These are phyloP conservation scores for Neomicropteryx cornuta DNA, from an alignment of 1,140 invertebrate genomes.

Conservation along the genomic window DNA sequence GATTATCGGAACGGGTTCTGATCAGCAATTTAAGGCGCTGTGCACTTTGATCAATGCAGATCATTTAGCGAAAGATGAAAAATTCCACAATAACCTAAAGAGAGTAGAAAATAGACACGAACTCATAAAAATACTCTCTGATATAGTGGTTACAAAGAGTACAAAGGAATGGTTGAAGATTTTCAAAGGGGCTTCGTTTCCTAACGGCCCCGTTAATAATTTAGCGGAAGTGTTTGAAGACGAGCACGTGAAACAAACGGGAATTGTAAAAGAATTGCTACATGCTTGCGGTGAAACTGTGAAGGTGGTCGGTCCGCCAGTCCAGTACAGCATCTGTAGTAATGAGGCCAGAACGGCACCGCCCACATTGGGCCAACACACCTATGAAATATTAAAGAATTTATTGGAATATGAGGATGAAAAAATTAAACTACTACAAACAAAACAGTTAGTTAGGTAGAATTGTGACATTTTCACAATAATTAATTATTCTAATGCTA, in stretches of 20 bases:
- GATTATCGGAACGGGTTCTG: conserved; percentile 73
- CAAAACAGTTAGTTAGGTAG: conserved; percentile 44
- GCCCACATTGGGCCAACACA: conserved; percentile 81
- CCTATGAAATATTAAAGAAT: conserved; percentile 57
- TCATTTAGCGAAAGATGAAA: conserved; percentile 48
- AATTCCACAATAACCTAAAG: conserved; percentile 59
- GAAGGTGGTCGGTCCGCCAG: conserved; percentile 78
- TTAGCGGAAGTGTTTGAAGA: conserved; percentile 80
- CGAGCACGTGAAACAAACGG: conserved; percentile 67
- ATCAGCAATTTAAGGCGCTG: conserved; percentile 63
- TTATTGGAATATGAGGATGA: conserved; percentile 56
- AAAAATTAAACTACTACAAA: conserved; percentile 45
- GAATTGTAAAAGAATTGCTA: conserved; percentile 63
- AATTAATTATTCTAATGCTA: no score
- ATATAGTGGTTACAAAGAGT: conserved; percentile 52
- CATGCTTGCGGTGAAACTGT: conserved; percentile 61
- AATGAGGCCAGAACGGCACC: conserved; percentile 65
- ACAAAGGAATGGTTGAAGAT: conserved; percentile 65
- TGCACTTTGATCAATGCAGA: conserved; percentile 51
- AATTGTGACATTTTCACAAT: no score
- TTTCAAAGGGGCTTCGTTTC: conserved; percentile 67
- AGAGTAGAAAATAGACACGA: conserved; percentile 68
- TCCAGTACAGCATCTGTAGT: conserved; percentile 61
- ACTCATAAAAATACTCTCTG: conserved; percentile 51
- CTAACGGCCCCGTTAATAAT: conserved; percentile 83